Evolutionary conservation across 2,113 vertebrate genomes (phyloP).

Genomic region (Coptodon rendalli): DNA sequence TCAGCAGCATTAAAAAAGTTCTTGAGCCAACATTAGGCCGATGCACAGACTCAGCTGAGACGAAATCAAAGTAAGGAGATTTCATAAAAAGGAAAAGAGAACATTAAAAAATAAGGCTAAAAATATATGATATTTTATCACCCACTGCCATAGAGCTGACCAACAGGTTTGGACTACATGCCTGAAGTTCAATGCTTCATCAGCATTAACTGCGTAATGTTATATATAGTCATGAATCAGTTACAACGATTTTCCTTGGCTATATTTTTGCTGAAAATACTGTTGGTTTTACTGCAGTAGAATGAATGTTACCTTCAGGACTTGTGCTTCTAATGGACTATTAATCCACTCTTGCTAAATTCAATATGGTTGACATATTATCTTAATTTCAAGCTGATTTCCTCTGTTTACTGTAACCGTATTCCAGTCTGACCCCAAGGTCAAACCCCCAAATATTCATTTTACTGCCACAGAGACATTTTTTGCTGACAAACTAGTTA

Average conservation of each 20-base stretch:
- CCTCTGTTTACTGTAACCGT: neutral
- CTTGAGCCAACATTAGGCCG: neutral
- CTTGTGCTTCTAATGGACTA: neutral
- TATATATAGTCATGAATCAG: neutral
- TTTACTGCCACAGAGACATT: neutral
- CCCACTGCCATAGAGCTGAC: neutral
- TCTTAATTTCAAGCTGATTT: neutral
- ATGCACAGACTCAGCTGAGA: neutral
- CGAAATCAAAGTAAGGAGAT: neutral
- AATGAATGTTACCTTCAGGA: neutral
- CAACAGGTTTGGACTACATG: neutral
- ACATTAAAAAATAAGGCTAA: neutral
- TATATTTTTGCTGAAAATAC: neutral
- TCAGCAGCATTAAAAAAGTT: neutral
- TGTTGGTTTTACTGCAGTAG: neutral
- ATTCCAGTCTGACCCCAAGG: neutral
- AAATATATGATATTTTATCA: neutral
- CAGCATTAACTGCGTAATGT: neutral
- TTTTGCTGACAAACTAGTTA: neutral
- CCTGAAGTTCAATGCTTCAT: neutral
- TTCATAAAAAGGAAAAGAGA: neutral
- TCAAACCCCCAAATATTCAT: neutral
- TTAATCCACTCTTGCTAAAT: neutral
- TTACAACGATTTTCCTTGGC: neutral
- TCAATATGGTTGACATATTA: neutral